Percentiles rank a stretch among this genome's conserved stretches.
Evolutionary conservation across 2,797 vertebrate species (phyloP).

Genomic region (Tragelaphus oryx): DNA sequence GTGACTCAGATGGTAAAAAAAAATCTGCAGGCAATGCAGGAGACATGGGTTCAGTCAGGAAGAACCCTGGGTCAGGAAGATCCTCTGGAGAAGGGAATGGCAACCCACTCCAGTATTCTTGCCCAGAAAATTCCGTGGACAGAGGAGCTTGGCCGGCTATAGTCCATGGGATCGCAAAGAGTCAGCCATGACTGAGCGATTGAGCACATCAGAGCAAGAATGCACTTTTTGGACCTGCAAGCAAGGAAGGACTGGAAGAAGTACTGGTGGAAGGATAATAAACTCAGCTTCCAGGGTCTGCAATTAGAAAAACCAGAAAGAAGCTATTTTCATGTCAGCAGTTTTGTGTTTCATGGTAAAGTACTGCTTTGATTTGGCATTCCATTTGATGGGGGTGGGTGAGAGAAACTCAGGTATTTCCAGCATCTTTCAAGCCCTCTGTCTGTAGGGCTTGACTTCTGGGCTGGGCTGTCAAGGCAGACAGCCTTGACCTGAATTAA

Average conservation of each 20-base stretch:
- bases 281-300: not conserved
- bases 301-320: not conserved
- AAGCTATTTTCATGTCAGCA: not conserved
- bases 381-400: too few species aligned
- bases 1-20: not conserved
- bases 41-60: not conserved
- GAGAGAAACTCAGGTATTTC: not conserved
- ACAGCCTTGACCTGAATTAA: not conserved
- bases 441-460: not conserved
- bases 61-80: not conserved
- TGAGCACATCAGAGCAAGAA: not conserved
- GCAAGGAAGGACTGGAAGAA: not conserved
- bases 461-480: not conserved
- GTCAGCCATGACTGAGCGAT: not conserved
- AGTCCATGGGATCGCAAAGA: not conserved
- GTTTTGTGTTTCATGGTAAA: not conserved
- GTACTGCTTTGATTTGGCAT: not conserved
- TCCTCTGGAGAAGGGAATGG: not conserved
- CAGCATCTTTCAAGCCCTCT: not conserved
- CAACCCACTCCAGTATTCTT: not conserved
- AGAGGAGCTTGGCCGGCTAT: not conserved
- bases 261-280: not conserved
- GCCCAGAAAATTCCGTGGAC: not conserved
- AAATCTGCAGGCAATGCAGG: not conserved
- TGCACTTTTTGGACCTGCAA: accelerated